phyloP scores from a whole-genome alignment of 2,888 invertebrate genomes.

The Sympetrum striolatum region DNA sequence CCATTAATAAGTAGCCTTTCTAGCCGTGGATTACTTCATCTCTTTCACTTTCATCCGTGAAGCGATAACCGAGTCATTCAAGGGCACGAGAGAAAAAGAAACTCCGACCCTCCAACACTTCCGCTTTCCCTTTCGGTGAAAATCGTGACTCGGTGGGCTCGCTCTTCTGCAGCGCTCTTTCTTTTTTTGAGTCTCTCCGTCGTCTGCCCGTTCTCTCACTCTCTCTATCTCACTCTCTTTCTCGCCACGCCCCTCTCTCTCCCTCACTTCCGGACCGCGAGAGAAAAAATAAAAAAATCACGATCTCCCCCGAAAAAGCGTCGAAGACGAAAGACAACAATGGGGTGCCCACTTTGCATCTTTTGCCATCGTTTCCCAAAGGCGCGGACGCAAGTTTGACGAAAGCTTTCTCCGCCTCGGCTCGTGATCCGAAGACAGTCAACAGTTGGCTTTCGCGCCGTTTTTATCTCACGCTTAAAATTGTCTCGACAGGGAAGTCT shows the following conservation, averaged over 20 bases:
- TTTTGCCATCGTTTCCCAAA: not conserved
- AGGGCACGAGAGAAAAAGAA: not conserved
- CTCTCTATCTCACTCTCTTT: not conserved
- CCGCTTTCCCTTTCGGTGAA: not conserved
- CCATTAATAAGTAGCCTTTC: too few species aligned
- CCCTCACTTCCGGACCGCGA: not conserved
- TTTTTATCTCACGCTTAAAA: not conserved
- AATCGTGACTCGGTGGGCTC: not conserved
- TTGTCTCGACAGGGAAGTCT: not conserved
- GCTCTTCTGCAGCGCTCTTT: not conserved
- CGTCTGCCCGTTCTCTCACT: not conserved
- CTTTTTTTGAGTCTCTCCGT: not conserved
- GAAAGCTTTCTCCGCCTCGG: not conserved
- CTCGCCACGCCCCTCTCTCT: not conserved
- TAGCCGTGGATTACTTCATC: not conserved
- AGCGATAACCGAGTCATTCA: not conserved
- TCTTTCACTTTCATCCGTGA: not conserved
- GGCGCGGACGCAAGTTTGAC: not conserved
- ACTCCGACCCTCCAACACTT: not conserved
- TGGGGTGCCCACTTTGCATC: not conserved
- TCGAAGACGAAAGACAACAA: not conserved
- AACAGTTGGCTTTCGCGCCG: not conserved
- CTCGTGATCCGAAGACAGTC: not conserved
- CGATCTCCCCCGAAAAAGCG: not conserved
- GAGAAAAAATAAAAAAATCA: not conserved